Percentiles rank a stretch among this genome's conserved stretches.
These are phyloP conservation scores for Solenodon paradoxus DNA, from an alignment of 2,113 vertebrate genomes.

Conservation along the genomic window DNA sequence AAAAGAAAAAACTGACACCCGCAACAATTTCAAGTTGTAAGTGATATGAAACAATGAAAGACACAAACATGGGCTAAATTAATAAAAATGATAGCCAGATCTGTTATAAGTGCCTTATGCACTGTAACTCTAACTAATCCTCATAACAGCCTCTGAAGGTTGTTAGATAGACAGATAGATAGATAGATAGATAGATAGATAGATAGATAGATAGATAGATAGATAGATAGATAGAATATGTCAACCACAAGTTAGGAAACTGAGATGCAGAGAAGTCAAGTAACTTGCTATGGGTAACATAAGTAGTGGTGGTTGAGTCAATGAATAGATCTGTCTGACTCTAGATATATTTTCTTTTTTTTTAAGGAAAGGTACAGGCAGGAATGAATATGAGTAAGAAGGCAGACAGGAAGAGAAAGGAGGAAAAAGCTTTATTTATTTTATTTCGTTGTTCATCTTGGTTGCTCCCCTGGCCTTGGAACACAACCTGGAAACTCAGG, in stretches of 20 bases:
- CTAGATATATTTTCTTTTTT: neutral
- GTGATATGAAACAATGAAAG: neutral
- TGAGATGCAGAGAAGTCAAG: neutral
- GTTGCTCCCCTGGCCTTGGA: too few relatives aligned
- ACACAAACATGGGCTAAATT: neutral
- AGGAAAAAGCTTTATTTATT: too few relatives aligned
- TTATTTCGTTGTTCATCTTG: too few relatives aligned
- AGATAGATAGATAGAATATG: too few relatives aligned
- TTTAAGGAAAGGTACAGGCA: too few relatives aligned
- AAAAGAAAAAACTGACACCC: neutral
- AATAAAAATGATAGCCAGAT: neutral
- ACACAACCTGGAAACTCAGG: too few relatives aligned
- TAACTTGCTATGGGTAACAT: neutral
- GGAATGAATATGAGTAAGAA: too few relatives aligned
- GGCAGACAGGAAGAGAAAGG: too few relatives aligned
- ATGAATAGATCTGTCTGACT: neutral
- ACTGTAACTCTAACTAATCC: neutral
- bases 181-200: too few relatives aligned
- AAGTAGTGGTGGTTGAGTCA: neutral
- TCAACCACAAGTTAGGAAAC: neutral
- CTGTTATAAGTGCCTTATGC: neutral
- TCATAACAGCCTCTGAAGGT: neutral
- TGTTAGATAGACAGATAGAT: too few relatives aligned
- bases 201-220: too few relatives aligned
- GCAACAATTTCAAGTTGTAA: conserved; percentile 31